phyloP scores from a whole-genome alignment of 2,113 vertebrate species.

The Gasterosteus nipponicus region DNA sequence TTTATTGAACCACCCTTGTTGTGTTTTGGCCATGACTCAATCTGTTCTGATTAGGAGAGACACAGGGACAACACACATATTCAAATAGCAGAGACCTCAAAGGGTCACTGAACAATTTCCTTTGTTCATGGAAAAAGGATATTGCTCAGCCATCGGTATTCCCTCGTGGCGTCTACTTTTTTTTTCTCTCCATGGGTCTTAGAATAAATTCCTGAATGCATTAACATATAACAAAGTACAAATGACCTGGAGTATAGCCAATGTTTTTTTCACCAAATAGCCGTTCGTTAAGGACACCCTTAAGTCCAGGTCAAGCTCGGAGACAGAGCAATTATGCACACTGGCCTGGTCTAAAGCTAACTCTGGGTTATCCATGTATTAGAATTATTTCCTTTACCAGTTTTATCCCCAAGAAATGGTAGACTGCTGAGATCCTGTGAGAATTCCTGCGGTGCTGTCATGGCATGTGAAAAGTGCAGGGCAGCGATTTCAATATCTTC shows the following conservation, averaged over 20 bases:
- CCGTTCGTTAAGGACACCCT: constrained; percentile 73
- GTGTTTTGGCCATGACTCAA: constrained; percentile 68
- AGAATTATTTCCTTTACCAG: constrained; percentile 75
- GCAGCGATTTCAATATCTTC: constrained; percentile 68
- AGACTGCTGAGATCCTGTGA: constrained; percentile 60
- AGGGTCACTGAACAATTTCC: constrained; percentile 73
- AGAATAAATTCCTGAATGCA: constrained; percentile 70
- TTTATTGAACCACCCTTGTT: constrained; percentile 62
- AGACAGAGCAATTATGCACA: constrained; percentile 67
- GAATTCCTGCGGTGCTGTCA: constrained; percentile 68
- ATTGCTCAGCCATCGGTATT: constrained; percentile 67
- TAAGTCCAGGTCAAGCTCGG: constrained; percentile 74
- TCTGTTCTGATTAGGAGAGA: constrained; percentile 65
- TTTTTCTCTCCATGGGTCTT: constrained; percentile 49
- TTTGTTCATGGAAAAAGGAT: constrained; percentile 71
- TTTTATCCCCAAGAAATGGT: constrained; percentile 72
- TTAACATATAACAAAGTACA: constrained; percentile 76
- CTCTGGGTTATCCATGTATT: constrained; percentile 64
- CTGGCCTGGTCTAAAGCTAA: constrained; percentile 42
- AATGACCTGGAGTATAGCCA: constrained; percentile 60
- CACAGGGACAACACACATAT: constrained; percentile 68
- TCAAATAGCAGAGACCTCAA: constrained; percentile 68
- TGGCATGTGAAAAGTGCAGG: constrained; percentile 54
- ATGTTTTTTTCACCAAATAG: constrained; percentile 65
- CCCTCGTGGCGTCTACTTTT: constrained; percentile 40